These are phyloP conservation scores for Agrilus biguttatus DNA, from an alignment of 2,888 invertebrate species.

Conservation along the genomic window DNA sequence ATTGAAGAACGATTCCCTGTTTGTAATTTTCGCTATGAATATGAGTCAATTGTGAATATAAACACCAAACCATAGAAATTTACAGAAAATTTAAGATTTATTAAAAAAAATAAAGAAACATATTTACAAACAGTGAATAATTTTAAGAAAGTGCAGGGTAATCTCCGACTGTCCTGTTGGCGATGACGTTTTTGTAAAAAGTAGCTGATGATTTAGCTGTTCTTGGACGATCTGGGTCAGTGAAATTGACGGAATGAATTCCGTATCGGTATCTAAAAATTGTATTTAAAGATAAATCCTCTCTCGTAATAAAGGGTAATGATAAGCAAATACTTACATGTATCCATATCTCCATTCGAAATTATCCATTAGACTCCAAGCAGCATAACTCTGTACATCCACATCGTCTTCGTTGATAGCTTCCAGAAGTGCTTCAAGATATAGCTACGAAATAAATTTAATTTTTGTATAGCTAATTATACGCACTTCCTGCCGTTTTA, in stretches of 20 bases:
- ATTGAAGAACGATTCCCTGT: too few species aligned
- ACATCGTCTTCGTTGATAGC: slow-evolving; percentile 28
- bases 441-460: slow-evolving; percentile 10
- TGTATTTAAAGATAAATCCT: too few species aligned
- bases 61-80: too few species aligned
- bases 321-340: slow-evolving; percentile 20
- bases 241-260: slow-evolving; percentile 7
- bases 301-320: neutral
- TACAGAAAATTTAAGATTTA: too few species aligned
- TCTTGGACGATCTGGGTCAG: slow-evolving; percentile 2
- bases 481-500: too few species aligned
- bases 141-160: too few species aligned
- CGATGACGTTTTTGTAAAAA: slow-evolving; percentile 1
- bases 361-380: slow-evolving; percentile 48
- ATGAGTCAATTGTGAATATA: too few species aligned
- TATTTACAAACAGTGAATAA: too few species aligned
- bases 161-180: neutral
- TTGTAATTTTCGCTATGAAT: too few species aligned
- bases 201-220: slow-evolving; percentile 4
- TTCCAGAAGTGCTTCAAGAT: slow-evolving; percentile 14
- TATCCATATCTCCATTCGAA: slow-evolving; percentile 45
- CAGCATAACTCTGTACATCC: slow-evolving; percentile 38
- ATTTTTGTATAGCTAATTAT: neutral
- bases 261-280: slow-evolving; percentile 6
- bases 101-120: too few species aligned